Percentiles rank a stretch among this genome's conserved stretches.
Evolutionary conservation across 1,140 invertebrate species (phyloP).

Genomic region (Polypedilum vanderplanki): DNA sequence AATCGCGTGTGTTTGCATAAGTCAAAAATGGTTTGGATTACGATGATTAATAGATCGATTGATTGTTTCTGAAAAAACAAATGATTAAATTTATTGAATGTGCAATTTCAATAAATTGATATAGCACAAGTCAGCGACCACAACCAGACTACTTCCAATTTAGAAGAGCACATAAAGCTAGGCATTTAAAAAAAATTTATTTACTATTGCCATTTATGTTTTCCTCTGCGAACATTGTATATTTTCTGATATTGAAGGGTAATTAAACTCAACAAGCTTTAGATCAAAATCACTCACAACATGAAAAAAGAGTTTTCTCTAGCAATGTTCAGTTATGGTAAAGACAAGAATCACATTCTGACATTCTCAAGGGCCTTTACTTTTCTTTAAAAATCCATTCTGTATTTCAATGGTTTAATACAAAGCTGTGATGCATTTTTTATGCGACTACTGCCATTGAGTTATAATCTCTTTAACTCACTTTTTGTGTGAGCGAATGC

Average conservation of each 20-base stretch:
- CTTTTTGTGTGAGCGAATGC: too few relatives aligned
- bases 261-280: too few relatives aligned
- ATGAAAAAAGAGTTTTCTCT: too few relatives aligned
- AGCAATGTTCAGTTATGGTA: neutral
- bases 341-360: slow-evolving; percentile 8
- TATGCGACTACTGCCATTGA: too few relatives aligned
- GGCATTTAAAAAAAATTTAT: neutral
- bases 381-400: too few relatives aligned
- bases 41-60: neutral
- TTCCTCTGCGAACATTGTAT: too few relatives aligned
- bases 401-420: too few relatives aligned
- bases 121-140: neutral
- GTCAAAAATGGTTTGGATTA: neutral
- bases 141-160: neutral
- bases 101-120: neutral
- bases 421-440: too few relatives aligned
- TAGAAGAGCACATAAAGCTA: neutral
- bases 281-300: too few relatives aligned
- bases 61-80: neutral
- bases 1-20: neutral
- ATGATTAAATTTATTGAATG: neutral
- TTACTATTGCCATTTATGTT: neutral
- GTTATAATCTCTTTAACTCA: too few relatives aligned
- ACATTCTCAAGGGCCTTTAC: neutral
- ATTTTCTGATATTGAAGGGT: too few relatives aligned